These are phyloP conservation scores for Pteropus alecto DNA, from an alignment of 2,113 vertebrate genomes.

Conservation along the genomic window DNA sequence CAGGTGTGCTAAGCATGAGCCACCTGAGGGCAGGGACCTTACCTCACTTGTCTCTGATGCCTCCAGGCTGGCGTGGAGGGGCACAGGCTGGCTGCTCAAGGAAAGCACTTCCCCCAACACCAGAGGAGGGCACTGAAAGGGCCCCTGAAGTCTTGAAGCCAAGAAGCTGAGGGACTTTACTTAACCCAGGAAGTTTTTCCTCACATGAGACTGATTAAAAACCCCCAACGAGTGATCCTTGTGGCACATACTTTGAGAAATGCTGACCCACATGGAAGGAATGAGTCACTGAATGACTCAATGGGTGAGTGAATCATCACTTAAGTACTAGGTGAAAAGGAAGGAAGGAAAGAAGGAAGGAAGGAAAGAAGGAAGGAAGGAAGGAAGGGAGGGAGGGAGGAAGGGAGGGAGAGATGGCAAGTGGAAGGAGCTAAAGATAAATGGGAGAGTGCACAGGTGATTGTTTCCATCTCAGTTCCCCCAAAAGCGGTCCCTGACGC, in stretches of 20 bases:
- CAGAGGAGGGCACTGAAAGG: background rate
- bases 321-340: background rate
- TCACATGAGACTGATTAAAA: background rate
- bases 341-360: fast-evolving
- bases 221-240: background rate
- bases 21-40: background rate
- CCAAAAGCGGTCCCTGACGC: background rate
- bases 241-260: background rate
- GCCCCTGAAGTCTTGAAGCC: background rate
- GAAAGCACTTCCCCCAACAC: background rate
- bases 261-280: background rate
- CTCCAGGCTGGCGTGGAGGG: background rate
- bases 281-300: background rate
- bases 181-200: background rate
- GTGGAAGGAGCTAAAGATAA: background rate
- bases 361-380: fast-evolving
- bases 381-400: background rate
- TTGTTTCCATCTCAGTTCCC: background rate
- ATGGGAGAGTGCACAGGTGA: too few relatives aligned
- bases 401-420: background rate
- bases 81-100: background rate
- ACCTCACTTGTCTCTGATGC: background rate
- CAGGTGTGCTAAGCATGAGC: background rate
- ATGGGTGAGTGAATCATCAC: background rate
- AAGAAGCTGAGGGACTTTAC: background rate